Percentiles rank a stretch among this genome's conserved stretches.
Conservation (phyloP, 2,888 invertebrate species). For the Nomada flava region DNA sequence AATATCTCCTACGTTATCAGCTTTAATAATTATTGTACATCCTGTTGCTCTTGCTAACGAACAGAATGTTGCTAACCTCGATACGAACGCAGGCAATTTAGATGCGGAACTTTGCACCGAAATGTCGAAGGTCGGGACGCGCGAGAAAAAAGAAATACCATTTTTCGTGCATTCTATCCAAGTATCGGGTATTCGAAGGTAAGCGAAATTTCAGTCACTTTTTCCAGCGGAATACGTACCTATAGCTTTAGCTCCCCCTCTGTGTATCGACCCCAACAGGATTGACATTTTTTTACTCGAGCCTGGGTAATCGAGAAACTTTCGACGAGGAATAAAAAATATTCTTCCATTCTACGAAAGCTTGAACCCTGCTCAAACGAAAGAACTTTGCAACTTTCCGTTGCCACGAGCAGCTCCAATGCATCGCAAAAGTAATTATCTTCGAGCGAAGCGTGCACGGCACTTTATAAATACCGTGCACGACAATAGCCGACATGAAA, state of each 20-base stretch:
- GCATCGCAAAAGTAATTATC: constrained; percentile 10
- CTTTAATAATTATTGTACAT: constrained; percentile 25
- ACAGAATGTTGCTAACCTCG: constrained; percentile 23
- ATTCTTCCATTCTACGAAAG: not conserved
- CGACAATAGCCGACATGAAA: constrained; percentile 19
- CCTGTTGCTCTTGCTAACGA: constrained; percentile 50
- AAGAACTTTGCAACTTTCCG: constrained; percentile 1
- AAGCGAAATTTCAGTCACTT: constrained; percentile 33
- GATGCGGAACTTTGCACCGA: constrained; percentile 41
- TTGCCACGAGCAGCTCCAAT: not conserved
- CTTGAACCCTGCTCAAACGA: not conserved
- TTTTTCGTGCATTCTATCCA: constrained; percentile 13
- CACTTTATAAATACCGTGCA: constrained; percentile 37
- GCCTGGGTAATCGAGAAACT: constrained; percentile 25
- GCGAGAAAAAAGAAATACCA: not conserved
- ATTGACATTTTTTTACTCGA: not conserved
- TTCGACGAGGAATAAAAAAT: not conserved
- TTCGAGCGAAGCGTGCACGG: not conserved
- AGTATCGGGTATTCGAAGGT: constrained; percentile 35
- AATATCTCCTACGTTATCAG: constrained; percentile 25
- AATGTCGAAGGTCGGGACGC: constrained; percentile 45
- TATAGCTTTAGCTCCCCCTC: not conserved
- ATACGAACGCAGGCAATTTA: constrained; percentile 34
- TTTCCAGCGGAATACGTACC: not conserved
- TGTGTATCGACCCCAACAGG: not conserved